These are phyloP conservation scores for Sorex araneus DNA, from an alignment of 2,113 vertebrate species.

Conservation along the genomic window DNA sequence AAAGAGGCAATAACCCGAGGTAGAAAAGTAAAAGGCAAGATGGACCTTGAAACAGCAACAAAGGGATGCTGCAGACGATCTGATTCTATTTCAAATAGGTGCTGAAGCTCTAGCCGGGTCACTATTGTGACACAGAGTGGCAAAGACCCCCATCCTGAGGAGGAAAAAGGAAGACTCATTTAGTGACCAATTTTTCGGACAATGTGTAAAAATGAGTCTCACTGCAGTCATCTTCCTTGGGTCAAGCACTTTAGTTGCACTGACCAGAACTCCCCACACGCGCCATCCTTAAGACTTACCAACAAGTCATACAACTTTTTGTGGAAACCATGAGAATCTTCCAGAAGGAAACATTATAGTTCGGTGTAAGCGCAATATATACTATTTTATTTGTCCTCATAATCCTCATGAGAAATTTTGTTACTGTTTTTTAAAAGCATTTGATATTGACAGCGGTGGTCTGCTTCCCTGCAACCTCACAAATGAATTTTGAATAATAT, in stretches of 20 bases:
- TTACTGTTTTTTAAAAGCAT: not conserved
- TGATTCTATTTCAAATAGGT: not conserved
- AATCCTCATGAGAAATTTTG: not conserved
- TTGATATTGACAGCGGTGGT: slow-evolving; percentile 59
- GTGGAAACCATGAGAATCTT: not conserved
- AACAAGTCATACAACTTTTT: not conserved
- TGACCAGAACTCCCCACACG: not conserved
- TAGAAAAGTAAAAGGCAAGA: not conserved
- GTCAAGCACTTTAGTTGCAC: not conserved
- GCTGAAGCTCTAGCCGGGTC: not conserved
- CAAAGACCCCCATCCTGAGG: not conserved
- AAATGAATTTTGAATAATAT: slow-evolving; percentile 54
- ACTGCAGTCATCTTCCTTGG: not conserved
- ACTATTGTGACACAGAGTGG: not conserved
- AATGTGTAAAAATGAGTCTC: not conserved
- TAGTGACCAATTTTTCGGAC: not conserved
- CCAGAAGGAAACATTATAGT: no score
- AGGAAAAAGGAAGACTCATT: not conserved
- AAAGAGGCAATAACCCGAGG: slow-evolving; percentile 4
- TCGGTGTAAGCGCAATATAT: not conserved
- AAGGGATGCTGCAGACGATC: not conserved
- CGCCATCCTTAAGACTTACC: not conserved
- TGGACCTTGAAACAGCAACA: not conserved
- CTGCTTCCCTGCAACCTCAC: slow-evolving; percentile 40
- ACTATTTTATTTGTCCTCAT: not conserved